Conservation (phyloP, 2,113 vertebrate genomes). For the Symphodus melops region DNA sequence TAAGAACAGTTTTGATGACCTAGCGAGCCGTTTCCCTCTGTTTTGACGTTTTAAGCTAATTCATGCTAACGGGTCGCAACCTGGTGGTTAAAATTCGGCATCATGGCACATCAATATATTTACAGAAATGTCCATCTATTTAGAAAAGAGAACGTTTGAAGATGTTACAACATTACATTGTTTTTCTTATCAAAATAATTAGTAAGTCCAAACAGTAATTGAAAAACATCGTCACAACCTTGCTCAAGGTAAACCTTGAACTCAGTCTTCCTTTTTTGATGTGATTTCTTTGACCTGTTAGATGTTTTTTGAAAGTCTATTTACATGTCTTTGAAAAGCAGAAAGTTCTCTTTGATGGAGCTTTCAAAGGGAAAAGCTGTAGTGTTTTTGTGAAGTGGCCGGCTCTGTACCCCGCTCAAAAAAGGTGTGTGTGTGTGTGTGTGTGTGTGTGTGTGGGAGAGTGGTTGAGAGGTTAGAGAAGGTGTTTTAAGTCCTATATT, state of each 20-base stretch:
- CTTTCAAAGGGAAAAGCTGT: constrained; percentile 45
- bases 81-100: not conserved
- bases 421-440: not conserved
- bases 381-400: constrained; percentile 30
- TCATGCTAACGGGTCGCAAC: not conserved
- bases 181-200: not conserved
- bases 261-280: constrained; percentile 17
- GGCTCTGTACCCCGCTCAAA: not conserved
- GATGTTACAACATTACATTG: not conserved
- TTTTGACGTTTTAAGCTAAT: not conserved
- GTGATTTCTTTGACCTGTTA: constrained; percentile 24
- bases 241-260: constrained; percentile 19
- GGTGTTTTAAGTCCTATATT: constrained; percentile 43
- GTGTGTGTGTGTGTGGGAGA: not conserved
- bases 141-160: not conserved
- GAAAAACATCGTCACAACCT: constrained; percentile 2
- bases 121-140: not conserved
- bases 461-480: not conserved
- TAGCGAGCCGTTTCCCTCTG: not conserved
- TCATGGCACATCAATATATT: not conserved
- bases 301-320: constrained; percentile 35
- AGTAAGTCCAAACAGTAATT: not conserved
- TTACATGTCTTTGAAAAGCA: constrained; percentile 50
- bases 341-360: constrained; percentile 47
- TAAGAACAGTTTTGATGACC: too few species aligned